Conservation (phyloP, 2,797 vertebrate species). For the Heteromormyrus szaboi region DNA sequence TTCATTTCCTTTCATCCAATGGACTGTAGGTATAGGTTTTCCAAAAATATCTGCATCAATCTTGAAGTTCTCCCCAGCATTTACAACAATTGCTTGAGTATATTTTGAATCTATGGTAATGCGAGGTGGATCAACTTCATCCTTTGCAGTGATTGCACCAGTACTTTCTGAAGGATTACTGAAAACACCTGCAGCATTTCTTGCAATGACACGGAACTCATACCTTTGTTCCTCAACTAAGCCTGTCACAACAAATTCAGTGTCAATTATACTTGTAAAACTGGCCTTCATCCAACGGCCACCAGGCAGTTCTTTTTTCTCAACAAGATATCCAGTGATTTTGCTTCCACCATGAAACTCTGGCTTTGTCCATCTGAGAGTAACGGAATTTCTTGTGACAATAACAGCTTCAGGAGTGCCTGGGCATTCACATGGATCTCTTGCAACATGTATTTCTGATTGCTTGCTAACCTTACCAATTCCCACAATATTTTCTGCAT, state of each 20-base stretch:
- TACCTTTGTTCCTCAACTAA: constrained; percentile 86
- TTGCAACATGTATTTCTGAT: constrained; percentile 85
- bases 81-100: constrained; percentile 76
- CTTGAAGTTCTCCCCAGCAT: constrained; percentile 87
- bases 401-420: constrained; percentile 90
- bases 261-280: constrained; percentile 88
- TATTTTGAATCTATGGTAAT: constrained; percentile 91
- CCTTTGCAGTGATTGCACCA: constrained; percentile 86
- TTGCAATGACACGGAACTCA: constrained; percentile 93
- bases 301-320: constrained; percentile 82
- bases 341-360: constrained; percentile 89
- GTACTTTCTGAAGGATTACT: constrained; percentile 93
- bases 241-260: constrained; percentile 85
- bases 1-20: constrained; percentile 80
- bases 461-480: constrained; percentile 84
- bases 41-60: constrained; percentile 80
- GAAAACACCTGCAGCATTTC: constrained; percentile 84
- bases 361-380: constrained; percentile 91
- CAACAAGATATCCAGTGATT: constrained; percentile 91
- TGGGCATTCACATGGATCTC: constrained; percentile 91
- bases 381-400: constrained; percentile 85
- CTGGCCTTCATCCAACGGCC: constrained; percentile 99
- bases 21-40: constrained; percentile 82
- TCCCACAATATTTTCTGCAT: constrained; percentile 94
- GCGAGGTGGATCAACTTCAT: constrained; percentile 90